Evolutionary conservation across 2,113 vertebrate genomes (phyloP).

Genomic region (Ameiurus melas): DNA sequence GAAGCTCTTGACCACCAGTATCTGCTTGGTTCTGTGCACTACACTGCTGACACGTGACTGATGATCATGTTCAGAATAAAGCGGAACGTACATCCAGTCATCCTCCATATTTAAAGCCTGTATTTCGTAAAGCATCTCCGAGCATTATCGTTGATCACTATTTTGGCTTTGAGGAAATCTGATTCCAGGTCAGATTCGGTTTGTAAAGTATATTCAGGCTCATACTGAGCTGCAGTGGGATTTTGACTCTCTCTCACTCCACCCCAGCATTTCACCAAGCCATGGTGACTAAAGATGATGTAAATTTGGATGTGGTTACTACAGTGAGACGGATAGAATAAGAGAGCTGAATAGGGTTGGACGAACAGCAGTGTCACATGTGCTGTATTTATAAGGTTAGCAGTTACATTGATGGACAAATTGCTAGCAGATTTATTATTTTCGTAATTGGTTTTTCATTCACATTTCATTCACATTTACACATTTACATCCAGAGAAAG

Average conservation of each 20-base stretch:
- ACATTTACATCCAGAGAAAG: neutral
- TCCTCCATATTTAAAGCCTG: neutral
- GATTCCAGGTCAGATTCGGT: slow-evolving; percentile 7
- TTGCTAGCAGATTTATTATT: neutral
- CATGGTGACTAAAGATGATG: slow-evolving; percentile 15
- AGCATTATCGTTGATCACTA: neutral
- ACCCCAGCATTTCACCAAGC: slow-evolving; percentile 1
- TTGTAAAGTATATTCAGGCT: neutral
- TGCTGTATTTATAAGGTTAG: neutral
- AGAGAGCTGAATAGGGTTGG: neutral
- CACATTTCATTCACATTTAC: neutral
- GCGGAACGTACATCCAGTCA: neutral
- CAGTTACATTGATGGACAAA: neutral
- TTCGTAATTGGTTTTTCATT: neutral
- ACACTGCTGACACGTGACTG: neutral
- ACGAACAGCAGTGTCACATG: neutral
- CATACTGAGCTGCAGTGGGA: neutral
- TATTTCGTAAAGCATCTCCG: neutral
- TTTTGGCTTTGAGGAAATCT: slow-evolving; percentile 12
- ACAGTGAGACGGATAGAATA: slow-evolving; percentile 2
- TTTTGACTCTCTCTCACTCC: neutral
- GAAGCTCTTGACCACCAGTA: neutral
- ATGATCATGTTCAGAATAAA: neutral
- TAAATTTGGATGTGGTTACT: slow-evolving; percentile 38
- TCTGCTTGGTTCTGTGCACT: neutral